Evolutionary conservation across 1,140 invertebrate species (phyloP).

Genomic region (Ganaspis sp.): DNA sequence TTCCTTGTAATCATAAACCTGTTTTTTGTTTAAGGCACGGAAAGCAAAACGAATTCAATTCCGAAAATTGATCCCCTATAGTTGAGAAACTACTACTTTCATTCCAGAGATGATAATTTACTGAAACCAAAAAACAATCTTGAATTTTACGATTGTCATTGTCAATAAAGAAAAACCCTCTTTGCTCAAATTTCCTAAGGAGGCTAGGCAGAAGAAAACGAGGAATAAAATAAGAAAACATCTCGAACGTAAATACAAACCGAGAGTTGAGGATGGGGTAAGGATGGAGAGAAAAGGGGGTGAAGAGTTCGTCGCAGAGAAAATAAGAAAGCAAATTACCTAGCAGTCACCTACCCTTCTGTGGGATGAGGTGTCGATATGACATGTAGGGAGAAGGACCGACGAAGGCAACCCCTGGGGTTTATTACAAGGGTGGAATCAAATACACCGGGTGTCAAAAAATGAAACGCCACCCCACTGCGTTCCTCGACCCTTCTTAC

Average conservation of each 20-base stretch:
- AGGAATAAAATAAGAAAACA: constrained; percentile 33
- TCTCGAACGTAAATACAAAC: constrained; percentile 27
- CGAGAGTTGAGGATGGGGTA: neutral
- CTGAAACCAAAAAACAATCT: constrained; percentile 5
- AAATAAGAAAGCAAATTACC: constrained; percentile 77
- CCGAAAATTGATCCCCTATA: too few species aligned
- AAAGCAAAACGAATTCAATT: too few species aligned
- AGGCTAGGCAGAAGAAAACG: constrained; percentile 11
- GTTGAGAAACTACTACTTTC: neutral
- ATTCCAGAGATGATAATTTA: neutral
- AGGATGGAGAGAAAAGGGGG: constrained; percentile 50
- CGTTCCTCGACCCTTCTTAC: constrained; percentile 43
- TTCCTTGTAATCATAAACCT: too few species aligned
- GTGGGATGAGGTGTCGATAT: constrained; percentile 75
- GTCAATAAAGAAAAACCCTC: constrained; percentile 17
- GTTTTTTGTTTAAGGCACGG: too few species aligned
- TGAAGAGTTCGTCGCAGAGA: constrained; percentile 63
- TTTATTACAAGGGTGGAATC: constrained; percentile 78
- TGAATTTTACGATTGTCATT: constrained; percentile 14
- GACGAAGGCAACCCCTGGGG: constrained; percentile 65
- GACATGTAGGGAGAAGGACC: constrained; percentile 70
- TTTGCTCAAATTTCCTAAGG: constrained; percentile 2
- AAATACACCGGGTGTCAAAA: constrained; percentile 78
- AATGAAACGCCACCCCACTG: constrained; percentile 72
- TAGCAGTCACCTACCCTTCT: constrained; percentile 69